Evolutionary conservation across 2,888 invertebrate genomes (phyloP), one percentile per base, ranked within the genome.

Genomic region (Agrotis puta): DNA sequence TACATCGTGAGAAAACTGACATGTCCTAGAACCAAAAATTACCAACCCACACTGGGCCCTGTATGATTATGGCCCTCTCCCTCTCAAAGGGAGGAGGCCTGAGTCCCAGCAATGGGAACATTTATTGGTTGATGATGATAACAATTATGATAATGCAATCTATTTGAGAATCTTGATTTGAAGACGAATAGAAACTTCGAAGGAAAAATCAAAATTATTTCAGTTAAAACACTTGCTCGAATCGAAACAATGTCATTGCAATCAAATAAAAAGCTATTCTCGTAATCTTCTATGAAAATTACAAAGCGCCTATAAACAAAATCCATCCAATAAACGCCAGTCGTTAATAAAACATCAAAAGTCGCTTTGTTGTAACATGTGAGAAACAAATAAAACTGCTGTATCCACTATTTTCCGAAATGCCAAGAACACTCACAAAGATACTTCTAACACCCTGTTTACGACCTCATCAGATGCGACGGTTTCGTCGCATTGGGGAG

Each of bases 301-400:
- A 14, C 20, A 0, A 77, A 63, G 70, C 76, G 27, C n/a, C 77
- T 39, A 77, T 62, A 77, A 73, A 78, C 54, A 77, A 79, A 53
- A 79, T 56, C n/a, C 48, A 54, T 22, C 57, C 27, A 74, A 65
- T 74, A 70, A 74, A 74, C 45, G 74, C 39, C 13, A 39, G 11
- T 50, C 70, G 53, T 74, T 69, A 78, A 77, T 61, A 74, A 27
- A 65, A 74, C 75, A 79, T 78, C 64, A 79, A 70, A 70, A 54
- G 27, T 57, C 57, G 48, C 62, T 72, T 67, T 64, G 59, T 54
- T 64, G 48, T 51, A 68, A 48, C 76, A 51, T 69, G 79, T 47
- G 53, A 48, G 48, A 56, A 58, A 81, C 20, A 7, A 71, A 76
- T 71, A 79, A 80, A 76, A 75, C 18, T 24, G 57, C 20, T 58